Conservation (phyloP, 1,140 invertebrate species). For the Procambarus clarkii region DNA sequence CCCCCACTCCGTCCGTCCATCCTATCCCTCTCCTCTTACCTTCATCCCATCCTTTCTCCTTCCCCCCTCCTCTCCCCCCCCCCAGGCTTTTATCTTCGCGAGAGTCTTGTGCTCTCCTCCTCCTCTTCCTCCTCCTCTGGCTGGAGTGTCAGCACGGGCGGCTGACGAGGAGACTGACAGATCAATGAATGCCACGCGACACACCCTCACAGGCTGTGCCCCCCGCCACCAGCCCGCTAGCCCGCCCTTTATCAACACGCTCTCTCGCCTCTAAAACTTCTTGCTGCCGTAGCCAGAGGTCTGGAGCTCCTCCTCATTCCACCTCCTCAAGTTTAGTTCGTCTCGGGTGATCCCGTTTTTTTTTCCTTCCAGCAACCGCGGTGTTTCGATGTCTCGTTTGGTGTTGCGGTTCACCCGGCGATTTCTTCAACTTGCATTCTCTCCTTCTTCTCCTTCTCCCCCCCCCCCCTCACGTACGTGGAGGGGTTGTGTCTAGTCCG, state of each 20-base stretch:
- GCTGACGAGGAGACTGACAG: slow-evolving; percentile 72
- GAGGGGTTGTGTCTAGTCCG: not conserved
- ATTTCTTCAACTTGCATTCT: slow-evolving; percentile 24
- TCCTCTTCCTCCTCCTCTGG: slow-evolving; percentile 45
- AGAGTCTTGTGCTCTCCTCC: slow-evolving; percentile 27
- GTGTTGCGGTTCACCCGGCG: slow-evolving; percentile 23
- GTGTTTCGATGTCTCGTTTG: slow-evolving; percentile 46
- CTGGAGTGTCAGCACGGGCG: slow-evolving; percentile 68
- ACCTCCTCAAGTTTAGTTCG: slow-evolving; percentile 40
- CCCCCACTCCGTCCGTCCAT: slow-evolving; percentile 16
- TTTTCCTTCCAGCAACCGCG: not conserved
- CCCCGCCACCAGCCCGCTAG: slow-evolving; percentile 22
- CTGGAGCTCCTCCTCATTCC: not conserved
- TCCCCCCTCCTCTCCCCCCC: not conserved
- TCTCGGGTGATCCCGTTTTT: slow-evolving; percentile 29
- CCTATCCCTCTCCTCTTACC: slow-evolving; percentile 1
- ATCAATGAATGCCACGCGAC: slow-evolving; percentile 73
- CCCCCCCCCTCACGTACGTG: not conserved
- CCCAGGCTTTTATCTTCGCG: slow-evolving; percentile 6
- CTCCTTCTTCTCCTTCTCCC: not conserved
- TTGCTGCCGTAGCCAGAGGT: not conserved
- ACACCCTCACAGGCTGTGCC: slow-evolving; percentile 60
- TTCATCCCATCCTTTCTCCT: slow-evolving; percentile 10
- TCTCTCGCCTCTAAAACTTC: slow-evolving; percentile 44
- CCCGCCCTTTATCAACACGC: slow-evolving; percentile 37